Base-by-base conservation (phyloP, 2,113 vertebrate species). In the Sminthopsis crassicaudata region DNA sequence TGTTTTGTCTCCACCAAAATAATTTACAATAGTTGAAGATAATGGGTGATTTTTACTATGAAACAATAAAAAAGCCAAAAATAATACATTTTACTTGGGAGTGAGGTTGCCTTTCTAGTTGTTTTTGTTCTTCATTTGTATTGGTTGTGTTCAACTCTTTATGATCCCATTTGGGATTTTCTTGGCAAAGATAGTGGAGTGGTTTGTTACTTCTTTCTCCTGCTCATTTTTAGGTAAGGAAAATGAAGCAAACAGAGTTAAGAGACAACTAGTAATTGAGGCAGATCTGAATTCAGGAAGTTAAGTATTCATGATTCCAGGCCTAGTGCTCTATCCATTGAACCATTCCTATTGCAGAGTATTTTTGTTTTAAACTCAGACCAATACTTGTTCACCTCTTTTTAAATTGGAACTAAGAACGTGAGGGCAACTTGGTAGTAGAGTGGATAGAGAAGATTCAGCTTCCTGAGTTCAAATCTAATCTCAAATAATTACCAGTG, bases 1-100 rank as follows among this genome's bases (percentile, higher is more conserved):
- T 84, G n/a, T 84, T 9, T 92, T 22, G 36, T 95, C 76, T n/a
- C 42, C 91, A 94, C 60, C 51, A 92, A 60, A 96, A 93, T 60
- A 90, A 48, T 30, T 90, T 92, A 53, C 51, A 46, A 50, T 89
- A 19, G 51, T 5, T 48, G 46, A 92, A 23, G 46, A 84, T 0
- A 22, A 76, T 50, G 46, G 25, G 36, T 67, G 52, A 92, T 52
- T 46, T 9, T 60, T 26, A 51, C 50, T n/a, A 84, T 42, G 12
- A 2, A 60, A 48, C 25, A 25, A 88, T 11, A 11, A 0, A 53
- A 50, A 30, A 27, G 88, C 57, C 36, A 84, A 92, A 90, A 54
- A 84, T 4, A 92, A 89, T 48, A 46, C 4, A 6, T n/a, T 57
- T 12, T 27, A 42, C 46, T 2, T 57, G 92, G 26, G 30, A 8